phyloP scores from a whole-genome alignment of 2,113 vertebrate species.

The Mirza zaza region DNA sequence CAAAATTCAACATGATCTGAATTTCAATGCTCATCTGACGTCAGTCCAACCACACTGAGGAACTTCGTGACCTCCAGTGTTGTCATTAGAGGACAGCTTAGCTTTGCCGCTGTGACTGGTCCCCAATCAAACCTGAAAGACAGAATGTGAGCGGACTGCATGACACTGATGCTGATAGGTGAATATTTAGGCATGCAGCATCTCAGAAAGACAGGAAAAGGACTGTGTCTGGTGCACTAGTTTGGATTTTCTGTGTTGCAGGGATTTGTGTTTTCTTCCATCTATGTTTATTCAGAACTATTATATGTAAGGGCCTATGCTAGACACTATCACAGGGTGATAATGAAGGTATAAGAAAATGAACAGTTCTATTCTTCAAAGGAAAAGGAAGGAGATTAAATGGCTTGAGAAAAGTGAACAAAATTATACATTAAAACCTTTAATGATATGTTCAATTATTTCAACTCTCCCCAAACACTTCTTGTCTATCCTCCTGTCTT shows the following conservation, averaged over 20 bases:
- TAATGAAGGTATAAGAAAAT: background rate
- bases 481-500: background rate
- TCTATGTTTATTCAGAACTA: background rate
- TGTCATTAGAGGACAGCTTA: background rate
- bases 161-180: fast-evolving
- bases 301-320: background rate
- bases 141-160: no score
- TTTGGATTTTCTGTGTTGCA: background rate
- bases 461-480: background rate
- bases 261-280: background rate
- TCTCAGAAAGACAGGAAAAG: no score
- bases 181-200: background rate
- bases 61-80: fast-evolving
- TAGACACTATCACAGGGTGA: background rate
- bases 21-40: background rate
- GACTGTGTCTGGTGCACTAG: background rate
- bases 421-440: background rate
- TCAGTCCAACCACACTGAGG: background rate
- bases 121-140: background rate
- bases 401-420: background rate
- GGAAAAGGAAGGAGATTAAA: background rate
- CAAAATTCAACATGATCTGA: background rate
- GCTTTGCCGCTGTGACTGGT: background rate
- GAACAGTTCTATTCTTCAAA: background rate
- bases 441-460: background rate